phyloP scores from a whole-genome alignment of 35 echinoderm and acorn worm genomes.

The Amphiura filiformis region DNA sequence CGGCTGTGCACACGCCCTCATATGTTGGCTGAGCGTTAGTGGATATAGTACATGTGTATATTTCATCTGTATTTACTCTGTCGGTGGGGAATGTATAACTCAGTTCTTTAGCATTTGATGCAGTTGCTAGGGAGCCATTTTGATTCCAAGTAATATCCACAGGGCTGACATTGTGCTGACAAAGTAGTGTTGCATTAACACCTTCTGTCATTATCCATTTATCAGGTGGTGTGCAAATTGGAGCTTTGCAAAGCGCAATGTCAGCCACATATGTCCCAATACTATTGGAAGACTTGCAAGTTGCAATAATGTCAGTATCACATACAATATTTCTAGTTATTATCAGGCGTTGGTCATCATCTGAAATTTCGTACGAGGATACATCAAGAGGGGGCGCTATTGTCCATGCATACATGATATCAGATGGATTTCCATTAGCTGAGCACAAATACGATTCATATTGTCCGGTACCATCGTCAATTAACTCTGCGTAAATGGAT shows the following conservation, averaged over 20 bases:
- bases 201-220: background rate
- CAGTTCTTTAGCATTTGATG: background rate
- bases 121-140: background rate
- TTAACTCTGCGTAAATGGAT: background rate
- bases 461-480: background rate
- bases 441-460: background rate
- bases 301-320: slow-evolving; percentile 15
- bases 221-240: background rate
- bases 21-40: background rate
- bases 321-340: background rate
- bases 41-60: background rate
- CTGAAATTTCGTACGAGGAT: background rate
- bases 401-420: background rate
- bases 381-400: slow-evolving; percentile 1
- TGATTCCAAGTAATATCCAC: background rate
- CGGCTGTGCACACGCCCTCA: background rate
- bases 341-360: background rate
- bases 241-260: slow-evolving; percentile 15
- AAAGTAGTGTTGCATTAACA: background rate
- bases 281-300: background rate
- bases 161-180: background rate
- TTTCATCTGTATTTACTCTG: background rate
- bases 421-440: background rate
- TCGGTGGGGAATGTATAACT: background rate
- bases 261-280: background rate